phyloP scores from a whole-genome alignment of 2,113 vertebrate species.

The Neolamprologus fasciatus region DNA sequence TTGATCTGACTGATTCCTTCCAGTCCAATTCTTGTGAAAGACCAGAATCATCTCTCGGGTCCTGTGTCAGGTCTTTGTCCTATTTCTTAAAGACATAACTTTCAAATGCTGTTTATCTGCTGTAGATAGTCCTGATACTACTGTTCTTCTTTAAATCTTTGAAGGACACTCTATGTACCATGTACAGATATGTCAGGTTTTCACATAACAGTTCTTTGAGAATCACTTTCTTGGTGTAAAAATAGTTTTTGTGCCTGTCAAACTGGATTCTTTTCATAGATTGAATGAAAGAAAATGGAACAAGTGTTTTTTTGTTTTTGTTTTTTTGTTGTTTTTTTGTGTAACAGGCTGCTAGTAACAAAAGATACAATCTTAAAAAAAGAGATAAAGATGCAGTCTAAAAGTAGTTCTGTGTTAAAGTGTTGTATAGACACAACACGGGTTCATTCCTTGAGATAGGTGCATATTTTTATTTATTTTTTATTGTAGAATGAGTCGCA shows the following conservation, averaged over 20 bases:
- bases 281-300: background rate
- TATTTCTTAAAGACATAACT: background rate
- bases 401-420: background rate
- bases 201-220: background rate
- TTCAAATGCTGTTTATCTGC: background rate
- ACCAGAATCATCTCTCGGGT: background rate
- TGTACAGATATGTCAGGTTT: background rate
- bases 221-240: background rate
- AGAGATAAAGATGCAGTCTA: background rate
- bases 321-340: accelerated
- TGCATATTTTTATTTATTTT: background rate
- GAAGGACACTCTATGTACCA: background rate
- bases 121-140: background rate
- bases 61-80: background rate
- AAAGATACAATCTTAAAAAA: background rate
- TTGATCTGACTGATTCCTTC: background rate
- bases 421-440: background rate
- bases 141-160: background rate
- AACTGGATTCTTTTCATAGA: background rate
- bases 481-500: background rate
- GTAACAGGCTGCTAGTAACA: background rate
- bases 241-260: background rate
- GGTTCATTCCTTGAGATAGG: background rate
- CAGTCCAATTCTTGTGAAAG: background rate
- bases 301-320: accelerated